Evolutionary conservation across 2,797 vertebrate genomes (phyloP), one percentile per base, ranked within the genome.

Genomic region (Lithobates sylvaticus): DNA sequence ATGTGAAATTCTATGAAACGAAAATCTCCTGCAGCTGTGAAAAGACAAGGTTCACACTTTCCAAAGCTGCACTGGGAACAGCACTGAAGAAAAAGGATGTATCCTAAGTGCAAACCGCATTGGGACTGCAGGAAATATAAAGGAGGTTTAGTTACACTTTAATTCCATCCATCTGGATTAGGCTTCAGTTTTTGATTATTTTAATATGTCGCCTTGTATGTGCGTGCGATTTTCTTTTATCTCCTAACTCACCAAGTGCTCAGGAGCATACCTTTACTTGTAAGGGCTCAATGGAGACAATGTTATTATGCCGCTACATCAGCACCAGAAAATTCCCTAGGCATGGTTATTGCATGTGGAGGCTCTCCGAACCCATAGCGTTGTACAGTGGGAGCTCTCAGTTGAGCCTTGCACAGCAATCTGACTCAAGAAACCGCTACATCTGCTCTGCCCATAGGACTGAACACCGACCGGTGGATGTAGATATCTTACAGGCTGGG

Each of bases 21-120:
- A 69, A 86, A 86, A 81, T 81, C 78, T 81, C 61, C 81, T 81
- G 78, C 78, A 86, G 84, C 84, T 86, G 84, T 75, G 78, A 76
- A 74, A 65, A 81, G 70, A 44, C 78, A 18, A 13, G n/a, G 64
- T 50, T 81, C 67, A 44, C 50, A 50, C 58, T 36, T 69, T 67
- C 39, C 61, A 68, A 75, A 44, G 67, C 27, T 47, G 47, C 27
- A 69, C 78, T 69, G 84, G 79, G 64, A 74, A 74, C 75, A 69
- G 78, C 23, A 85, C 39, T 54, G 44, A 75, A 29, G 36, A 73
- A 44, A 39, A 73, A 72, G 36, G 36, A 69, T 42, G 71, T 39
- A 34, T 68, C 42, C 64, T 47, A 44, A 29, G 61, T 39, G 23
- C 29, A 73, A 44, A 26, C 18, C 78, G 65, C 69, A 39, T 21